phyloP scores from a whole-genome alignment of 2,113 vertebrate genomes.

The Romanogobio albipinnatus region DNA sequence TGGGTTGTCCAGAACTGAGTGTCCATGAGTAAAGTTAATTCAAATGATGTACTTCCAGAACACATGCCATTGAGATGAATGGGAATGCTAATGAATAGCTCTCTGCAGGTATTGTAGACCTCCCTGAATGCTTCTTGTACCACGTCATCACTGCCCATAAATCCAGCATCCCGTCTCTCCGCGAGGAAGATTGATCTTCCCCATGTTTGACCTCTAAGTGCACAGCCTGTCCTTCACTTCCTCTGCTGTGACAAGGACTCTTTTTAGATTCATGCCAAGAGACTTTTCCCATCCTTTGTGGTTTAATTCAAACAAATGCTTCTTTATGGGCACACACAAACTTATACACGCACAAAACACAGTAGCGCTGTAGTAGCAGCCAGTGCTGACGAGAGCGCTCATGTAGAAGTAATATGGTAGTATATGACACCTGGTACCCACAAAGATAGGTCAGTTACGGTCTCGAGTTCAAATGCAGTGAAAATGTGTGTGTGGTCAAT shows the following conservation, averaged over 20 bases:
- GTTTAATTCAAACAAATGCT: neutral
- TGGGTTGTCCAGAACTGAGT: neutral
- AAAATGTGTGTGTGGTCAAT: slow-evolving; percentile 32
- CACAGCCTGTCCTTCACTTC: neutral
- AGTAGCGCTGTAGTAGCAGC: neutral
- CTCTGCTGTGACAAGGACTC: neutral
- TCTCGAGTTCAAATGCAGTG: slow-evolving; percentile 15
- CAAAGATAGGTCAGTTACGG: slow-evolving; percentile 27
- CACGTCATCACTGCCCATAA: slow-evolving; percentile 5
- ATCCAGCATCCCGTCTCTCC: neutral
- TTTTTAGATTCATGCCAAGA: neutral
- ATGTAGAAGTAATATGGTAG: slow-evolving; percentile 15
- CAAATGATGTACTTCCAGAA: neutral
- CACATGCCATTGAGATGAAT: neutral
- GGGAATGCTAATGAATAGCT: neutral
- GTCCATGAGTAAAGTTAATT: neutral
- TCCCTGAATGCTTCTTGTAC: neutral
- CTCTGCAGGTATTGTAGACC: slow-evolving; percentile 1
- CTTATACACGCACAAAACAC: neutral
- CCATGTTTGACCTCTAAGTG: neutral
- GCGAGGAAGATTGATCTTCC: slow-evolving; percentile 15
- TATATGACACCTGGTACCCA: slow-evolving; percentile 19
- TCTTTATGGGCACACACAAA: neutral
- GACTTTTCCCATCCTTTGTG: slow-evolving; percentile 8
- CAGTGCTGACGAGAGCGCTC: neutral